A percentile compares a stretch with the other conserved stretches of the same genome.
Evolutionary conservation across 2,888 invertebrate species (phyloP).

Genomic region (Cerceris ruficornis): DNA sequence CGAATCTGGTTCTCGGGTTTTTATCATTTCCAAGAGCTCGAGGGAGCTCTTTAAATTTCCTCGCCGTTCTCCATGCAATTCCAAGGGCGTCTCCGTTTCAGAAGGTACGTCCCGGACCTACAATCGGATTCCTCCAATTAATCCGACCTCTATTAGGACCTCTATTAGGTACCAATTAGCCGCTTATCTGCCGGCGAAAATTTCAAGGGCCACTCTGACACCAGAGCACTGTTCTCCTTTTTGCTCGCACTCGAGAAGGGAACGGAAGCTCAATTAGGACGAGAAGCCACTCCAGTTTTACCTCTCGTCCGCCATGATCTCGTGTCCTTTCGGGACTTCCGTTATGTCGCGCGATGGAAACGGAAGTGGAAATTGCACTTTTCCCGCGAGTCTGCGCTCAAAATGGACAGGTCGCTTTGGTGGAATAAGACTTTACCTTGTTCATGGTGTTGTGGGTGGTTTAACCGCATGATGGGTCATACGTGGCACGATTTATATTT

Average conservation of each 20-base stretch:
- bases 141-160: slow-evolving; percentile 19
- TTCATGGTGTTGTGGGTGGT: no score
- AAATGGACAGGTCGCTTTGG: no score
- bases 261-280: slow-evolving; percentile 21
- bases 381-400: no score
- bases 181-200: slow-evolving; percentile 27
- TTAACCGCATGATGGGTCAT: no score
- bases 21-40: neutral
- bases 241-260: slow-evolving; percentile 5
- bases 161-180: slow-evolving; percentile 13
- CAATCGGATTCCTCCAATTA: slow-evolving; percentile 22
- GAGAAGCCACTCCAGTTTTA: slow-evolving; percentile 14
- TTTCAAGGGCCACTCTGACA: slow-evolving; percentile 27
- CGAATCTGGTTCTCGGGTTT: neutral
- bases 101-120: neutral
- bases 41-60: neutral
- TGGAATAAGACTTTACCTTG: no score
- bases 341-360: neutral
- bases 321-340: neutral
- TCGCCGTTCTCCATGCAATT: neutral
- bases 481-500: no score
- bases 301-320: neutral
- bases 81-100: neutral
- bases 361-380: no score
- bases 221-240: slow-evolving; percentile 5